Evolutionary conservation across 2,113 vertebrate genomes (phyloP).

Genomic region (Dinomys branickii): DNA sequence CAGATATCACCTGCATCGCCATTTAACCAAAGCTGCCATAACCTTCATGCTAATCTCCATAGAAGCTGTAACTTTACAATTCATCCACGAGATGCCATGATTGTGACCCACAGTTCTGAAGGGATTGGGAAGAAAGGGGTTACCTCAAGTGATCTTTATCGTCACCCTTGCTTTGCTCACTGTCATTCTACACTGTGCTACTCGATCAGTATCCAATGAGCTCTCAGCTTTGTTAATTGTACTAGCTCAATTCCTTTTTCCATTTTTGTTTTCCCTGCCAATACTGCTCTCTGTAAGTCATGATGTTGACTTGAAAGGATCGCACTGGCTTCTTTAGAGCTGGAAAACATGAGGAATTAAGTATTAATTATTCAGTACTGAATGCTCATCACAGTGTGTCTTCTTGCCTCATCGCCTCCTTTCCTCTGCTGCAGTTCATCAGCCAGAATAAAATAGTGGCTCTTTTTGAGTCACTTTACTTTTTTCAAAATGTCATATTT

Average conservation of each 20-base stretch:
- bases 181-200: background rate
- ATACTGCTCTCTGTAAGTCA: background rate
- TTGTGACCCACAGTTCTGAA: background rate
- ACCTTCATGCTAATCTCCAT: background rate
- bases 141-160: background rate
- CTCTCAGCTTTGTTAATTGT: background rate
- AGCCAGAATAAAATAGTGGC: background rate
- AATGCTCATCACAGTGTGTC: background rate
- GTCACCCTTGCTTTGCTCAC: background rate
- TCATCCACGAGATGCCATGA: background rate
- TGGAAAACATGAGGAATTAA: background rate
- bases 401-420: background rate
- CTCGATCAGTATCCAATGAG: background rate
- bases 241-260: background rate
- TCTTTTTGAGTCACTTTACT: background rate
- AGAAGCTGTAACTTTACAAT: background rate
- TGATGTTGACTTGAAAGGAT: slow-evolving; percentile 19
- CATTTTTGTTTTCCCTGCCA: background rate
- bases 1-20: background rate
- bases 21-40: background rate
- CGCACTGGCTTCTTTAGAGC: background rate
- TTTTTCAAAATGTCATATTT: background rate
- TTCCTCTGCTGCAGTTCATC: background rate
- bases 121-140: background rate
- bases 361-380: background rate